A percentile compares a stretch with the other conserved stretches of the same genome.
These are phyloP conservation scores for Hyla sarda DNA, from an alignment of 2,113 vertebrate genomes.

Conservation along the genomic window DNA sequence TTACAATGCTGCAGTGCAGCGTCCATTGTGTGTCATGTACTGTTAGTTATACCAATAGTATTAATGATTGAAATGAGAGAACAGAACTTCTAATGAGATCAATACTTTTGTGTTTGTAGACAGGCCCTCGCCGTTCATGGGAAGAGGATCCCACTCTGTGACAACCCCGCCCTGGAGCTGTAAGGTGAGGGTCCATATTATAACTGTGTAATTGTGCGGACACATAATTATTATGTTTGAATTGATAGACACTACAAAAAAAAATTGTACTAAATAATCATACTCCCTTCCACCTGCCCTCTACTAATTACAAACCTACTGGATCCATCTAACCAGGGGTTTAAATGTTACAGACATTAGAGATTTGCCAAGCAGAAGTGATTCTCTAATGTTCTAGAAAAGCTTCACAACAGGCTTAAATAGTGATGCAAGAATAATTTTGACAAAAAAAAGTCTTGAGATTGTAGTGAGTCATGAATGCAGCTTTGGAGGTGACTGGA, in stretches of 20 bases:
- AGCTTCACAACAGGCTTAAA: neutral
- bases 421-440: neutral
- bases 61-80: neutral
- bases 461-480: neutral
- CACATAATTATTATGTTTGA: neutral
- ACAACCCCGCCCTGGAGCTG: neutral
- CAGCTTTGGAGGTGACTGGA: neutral
- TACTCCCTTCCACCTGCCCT: neutral
- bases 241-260: neutral
- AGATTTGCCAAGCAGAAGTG: too few species aligned
- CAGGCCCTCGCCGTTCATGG: conserved; percentile 66
- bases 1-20: too few species aligned
- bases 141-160: conserved; percentile 55
- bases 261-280: neutral
- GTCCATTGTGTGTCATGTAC: neutral
- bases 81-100: neutral
- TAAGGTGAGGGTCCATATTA: conserved; percentile 65
- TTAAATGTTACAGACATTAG: too few species aligned
- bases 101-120: conserved; percentile 65
- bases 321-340: too few species aligned
- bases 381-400: too few species aligned
- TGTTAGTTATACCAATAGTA: neutral
- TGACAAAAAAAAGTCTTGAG: neutral
- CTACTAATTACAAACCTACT: too few species aligned
- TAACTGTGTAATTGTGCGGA: neutral